Evolutionary conservation across 2,797 vertebrate genomes (phyloP), one percentile per base, ranked within the genome.

Genomic region (Carcharodon carcharias): DNA sequence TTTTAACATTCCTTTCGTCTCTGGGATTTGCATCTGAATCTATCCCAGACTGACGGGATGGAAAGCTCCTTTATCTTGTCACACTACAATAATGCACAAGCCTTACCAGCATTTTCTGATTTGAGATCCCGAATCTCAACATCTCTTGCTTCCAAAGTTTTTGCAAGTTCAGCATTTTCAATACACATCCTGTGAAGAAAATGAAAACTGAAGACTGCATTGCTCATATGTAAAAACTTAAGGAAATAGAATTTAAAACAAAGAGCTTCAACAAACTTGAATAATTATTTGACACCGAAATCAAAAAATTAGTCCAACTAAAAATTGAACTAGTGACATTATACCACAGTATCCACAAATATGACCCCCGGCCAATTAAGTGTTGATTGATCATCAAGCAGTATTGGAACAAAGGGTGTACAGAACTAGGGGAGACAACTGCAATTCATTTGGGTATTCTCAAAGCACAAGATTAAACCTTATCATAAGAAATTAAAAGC

Each of bases 51-150:
- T 50, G 82, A 85, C 91, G 88, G 14, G 14, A 91, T 91, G 56
- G 61, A 91, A 9, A 91, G 54, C 12, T 31, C 11, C 31, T n/a
- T 61, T 12, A 91, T 35, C 31, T 4, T 63, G 16, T 61, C 35
- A 92, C 58, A 63, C 0, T 61, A 18, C 89, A 92, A 63, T 9
- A 93, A 40, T 21, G 16, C 28, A 63, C 50, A 11, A 96, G 28
- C 96, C 98, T 98, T 98, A 99, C 99, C 97, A 96, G 98, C 89
- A 96, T 99, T 98, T 97, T 99, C 98, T 96, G 98, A 98, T 97
- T 97, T 98, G 16, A 98, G 98, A 61, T 97, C 97, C 97, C 98
- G 98, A 96, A 98, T 96, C 97, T 98, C 98, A 85, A 97, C 97
- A 96, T 97, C 98, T 96, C 97, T 98, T 95, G 98, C 96, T 96